Percentiles rank a stretch among this genome's conserved stretches.
These are phyloP conservation scores for Gnathonemus echidnorhynchus DNA, from an alignment of 2,113 vertebrate genomes.

Conservation along the genomic window DNA sequence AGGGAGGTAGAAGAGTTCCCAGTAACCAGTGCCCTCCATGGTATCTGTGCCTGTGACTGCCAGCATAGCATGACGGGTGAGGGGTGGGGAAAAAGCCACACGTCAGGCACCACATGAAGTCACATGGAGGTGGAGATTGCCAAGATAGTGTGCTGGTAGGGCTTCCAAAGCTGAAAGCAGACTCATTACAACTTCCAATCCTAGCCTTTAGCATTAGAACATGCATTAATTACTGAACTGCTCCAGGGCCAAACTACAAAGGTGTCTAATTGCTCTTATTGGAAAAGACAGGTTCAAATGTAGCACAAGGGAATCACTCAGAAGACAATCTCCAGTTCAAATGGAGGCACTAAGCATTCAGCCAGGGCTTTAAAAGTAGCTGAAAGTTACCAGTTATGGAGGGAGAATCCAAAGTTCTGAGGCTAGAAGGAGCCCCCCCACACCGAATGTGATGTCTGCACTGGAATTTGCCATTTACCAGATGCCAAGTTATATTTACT, in stretches of 20 bases:
- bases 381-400: neutral
- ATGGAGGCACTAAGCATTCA: neutral
- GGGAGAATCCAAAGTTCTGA: neutral
- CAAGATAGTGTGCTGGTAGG: neutral
- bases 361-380: neutral
- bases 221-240: neutral
- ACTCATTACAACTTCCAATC: neutral
- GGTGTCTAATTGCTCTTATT: neutral
- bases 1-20: neutral
- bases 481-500: neutral
- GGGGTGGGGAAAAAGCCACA: neutral
- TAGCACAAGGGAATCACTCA: neutral
- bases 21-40: neutral
- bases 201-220: neutral
- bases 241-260: neutral
- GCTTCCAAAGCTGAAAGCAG: neutral
- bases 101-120: neutral
- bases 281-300: neutral
- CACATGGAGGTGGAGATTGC: neutral
- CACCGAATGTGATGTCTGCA: neutral
- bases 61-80: neutral
- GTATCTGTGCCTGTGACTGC: neutral
- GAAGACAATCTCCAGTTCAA: neutral
- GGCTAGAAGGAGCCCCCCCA: neutral
- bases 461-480: neutral